A percentile compares a stretch with the other conserved stretches of the same genome.
phyloP scores from a whole-genome alignment of 2,797 vertebrate genomes.

The Crocidura indochinensis region DNA sequence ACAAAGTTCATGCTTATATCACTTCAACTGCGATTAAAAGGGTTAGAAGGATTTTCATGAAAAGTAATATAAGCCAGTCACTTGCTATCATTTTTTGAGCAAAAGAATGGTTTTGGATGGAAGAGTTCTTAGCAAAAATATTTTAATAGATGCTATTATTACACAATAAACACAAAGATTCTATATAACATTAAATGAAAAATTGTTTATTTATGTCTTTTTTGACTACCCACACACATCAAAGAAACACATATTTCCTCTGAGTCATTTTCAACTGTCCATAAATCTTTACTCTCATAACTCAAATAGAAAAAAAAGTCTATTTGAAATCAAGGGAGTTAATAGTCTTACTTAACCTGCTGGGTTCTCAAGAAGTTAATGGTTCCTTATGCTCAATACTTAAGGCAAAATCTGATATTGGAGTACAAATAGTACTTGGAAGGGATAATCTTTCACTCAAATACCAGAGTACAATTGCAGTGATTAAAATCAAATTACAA shows the following conservation, averaged over 20 bases:
- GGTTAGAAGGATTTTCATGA: constrained; percentile 61
- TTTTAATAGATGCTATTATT: constrained; percentile 50
- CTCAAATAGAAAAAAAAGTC: not conserved
- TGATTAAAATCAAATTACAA: not conserved
- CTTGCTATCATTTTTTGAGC: constrained; percentile 66
- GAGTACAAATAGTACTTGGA: not conserved
- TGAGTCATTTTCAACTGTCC: constrained; percentile 28
- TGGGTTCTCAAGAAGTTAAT: constrained; percentile 51
- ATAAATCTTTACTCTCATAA: constrained; percentile 39
- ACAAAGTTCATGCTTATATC: constrained; percentile 75
- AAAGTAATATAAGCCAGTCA: constrained; percentile 65
- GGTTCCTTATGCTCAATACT: not conserved
- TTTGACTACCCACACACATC: constrained; percentile 39
- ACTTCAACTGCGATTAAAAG: constrained; percentile 76
- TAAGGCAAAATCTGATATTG: constrained; percentile 36
- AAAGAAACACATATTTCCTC: constrained; percentile 43
- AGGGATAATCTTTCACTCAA: not conserved
- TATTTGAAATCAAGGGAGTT: constrained; percentile 39
- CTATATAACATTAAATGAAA: constrained; percentile 68
- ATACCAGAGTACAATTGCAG: not conserved
- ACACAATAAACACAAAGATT: constrained; percentile 61
- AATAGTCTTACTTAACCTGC: not conserved
- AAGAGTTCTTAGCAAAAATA: constrained; percentile 71
- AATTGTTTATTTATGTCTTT: constrained; percentile 72
- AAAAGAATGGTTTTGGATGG: constrained; percentile 40